Evolutionary conservation across 2,113 vertebrate species (phyloP), one percentile per base, ranked within the genome.

Genomic region (Leucopsar rothschildi): DNA sequence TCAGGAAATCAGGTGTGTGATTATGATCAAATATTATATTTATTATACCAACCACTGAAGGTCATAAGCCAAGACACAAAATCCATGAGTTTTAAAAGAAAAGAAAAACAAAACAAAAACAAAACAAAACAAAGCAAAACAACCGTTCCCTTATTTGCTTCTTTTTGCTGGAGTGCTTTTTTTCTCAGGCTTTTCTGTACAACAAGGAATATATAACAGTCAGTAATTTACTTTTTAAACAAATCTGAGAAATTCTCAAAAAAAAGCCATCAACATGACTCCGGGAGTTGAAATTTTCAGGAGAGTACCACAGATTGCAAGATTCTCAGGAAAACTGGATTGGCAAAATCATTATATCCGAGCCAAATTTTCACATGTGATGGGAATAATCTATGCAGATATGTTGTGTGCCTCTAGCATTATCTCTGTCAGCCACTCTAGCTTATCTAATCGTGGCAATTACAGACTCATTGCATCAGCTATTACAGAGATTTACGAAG

Each of bases 401-500:
- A 56, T 17, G 68, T 83, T 88, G 59, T 85, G 3, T 88, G 88
- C 79, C 88, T 96, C 82, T 45, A 88, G 90, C 93, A 73, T 59
- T 82, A 89, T 88, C 82, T 66, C 92, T 93, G 85, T 90, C 92
- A 94, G 76, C 87, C 76, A 57, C 44, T 95, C 37, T 86, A 76
- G 92, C 88, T 96, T 92, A 93, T 93, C 88, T 93, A 92, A 92
- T 93, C 40, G 0, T 76, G 87, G 93, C 93, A 96, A 94, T 96
- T 96, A 93, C 93, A 96, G 90, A 81, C 73, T 92, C 93, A 84
- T 95, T 96, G 93, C 90, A 86, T 94, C 92, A 90, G 69, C 92
- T 96, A 80, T 88, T 92, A 80, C 79, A 57, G 72, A 95, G 90
- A 83, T 94, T 93, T 88, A 76, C 11, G 0, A 66, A 92, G 85